Evolutionary conservation across 2,888 invertebrate species (phyloP).

Genomic region (Monoplex corrugatus): DNA sequence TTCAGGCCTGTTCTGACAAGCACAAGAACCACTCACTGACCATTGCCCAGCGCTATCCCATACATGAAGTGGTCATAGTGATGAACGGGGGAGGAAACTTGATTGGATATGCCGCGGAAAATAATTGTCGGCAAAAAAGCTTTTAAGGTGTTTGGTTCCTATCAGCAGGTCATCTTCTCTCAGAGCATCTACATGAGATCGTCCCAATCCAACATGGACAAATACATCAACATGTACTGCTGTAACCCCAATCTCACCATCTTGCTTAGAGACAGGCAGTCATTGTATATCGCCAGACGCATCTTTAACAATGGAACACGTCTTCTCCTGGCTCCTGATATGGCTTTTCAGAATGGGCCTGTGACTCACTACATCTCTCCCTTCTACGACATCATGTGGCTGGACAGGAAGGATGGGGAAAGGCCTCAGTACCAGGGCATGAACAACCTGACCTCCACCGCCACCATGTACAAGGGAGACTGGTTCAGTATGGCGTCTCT

Average conservation of each 20-base stretch:
- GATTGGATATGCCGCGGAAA: conserved; percentile 47
- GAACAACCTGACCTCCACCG: conserved; percentile 43
- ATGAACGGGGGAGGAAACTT: conserved; percentile 61
- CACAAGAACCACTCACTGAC: background rate
- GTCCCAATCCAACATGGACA: background rate
- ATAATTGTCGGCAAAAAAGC: conserved; percentile 38
- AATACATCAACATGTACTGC: conserved; percentile 5
- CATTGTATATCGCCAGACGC: conserved; percentile 43
- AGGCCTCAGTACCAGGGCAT: conserved; percentile 44
- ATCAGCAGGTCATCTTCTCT: conserved; percentile 46
- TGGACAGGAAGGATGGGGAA: conserved; percentile 57
- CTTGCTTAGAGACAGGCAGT: conserved; percentile 55
- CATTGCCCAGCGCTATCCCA: conserved; percentile 28
- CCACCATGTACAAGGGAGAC: conserved; percentile 49
- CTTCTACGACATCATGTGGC: conserved; percentile 60
- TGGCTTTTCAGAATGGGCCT: conserved; percentile 59
- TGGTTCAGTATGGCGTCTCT: conserved; percentile 55
- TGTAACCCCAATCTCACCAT: conserved; percentile 49
- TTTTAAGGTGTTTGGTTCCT: conserved; percentile 34
- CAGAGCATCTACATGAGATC: conserved; percentile 49
- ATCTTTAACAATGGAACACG: conserved; percentile 51
- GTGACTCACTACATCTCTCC: conserved; percentile 56
- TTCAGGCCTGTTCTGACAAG: background rate
- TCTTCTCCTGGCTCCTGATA: conserved; percentile 58
- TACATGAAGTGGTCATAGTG: conserved; percentile 52